These are phyloP conservation scores for Drosophila mimica DNA, from an alignment of 2,888 invertebrate genomes.

Conservation along the genomic window DNA sequence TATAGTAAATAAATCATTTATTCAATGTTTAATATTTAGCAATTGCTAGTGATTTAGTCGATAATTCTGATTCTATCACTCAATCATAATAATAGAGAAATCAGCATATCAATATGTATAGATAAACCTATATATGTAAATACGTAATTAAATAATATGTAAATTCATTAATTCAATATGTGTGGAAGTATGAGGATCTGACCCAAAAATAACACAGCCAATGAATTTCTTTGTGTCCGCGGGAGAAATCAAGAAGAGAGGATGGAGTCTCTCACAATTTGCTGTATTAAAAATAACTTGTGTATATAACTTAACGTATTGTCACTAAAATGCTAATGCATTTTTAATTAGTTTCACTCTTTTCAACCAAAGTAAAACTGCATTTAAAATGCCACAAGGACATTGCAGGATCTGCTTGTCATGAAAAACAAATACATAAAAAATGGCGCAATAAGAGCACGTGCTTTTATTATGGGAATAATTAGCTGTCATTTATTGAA, in stretches of 20 bases:
- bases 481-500: slow-evolving; percentile 75
- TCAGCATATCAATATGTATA: background rate
- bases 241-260: background rate
- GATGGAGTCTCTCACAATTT: background rate
- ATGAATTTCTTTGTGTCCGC: slow-evolving; percentile 15
- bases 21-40: background rate
- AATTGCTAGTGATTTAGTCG: background rate
- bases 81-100: background rate
- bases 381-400: slow-evolving; percentile 73
- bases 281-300: slow-evolving; percentile 12
- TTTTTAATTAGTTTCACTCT: slow-evolving; percentile 66
- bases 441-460: background rate
- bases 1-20: background rate
- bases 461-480: slow-evolving; percentile 47
- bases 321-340: slow-evolving; percentile 63
- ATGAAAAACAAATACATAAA: slow-evolving; percentile 7
- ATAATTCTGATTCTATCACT: background rate
- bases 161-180: background rate
- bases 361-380: slow-evolving; percentile 44
- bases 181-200: background rate
- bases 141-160: background rate
- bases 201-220: slow-evolving; percentile 16
- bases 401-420: slow-evolving; percentile 23
- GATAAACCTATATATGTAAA: background rate
- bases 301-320: slow-evolving; percentile 12